phyloP scores from a whole-genome alignment of 2,888 invertebrate species.

The Drosophila diplacantha region DNA sequence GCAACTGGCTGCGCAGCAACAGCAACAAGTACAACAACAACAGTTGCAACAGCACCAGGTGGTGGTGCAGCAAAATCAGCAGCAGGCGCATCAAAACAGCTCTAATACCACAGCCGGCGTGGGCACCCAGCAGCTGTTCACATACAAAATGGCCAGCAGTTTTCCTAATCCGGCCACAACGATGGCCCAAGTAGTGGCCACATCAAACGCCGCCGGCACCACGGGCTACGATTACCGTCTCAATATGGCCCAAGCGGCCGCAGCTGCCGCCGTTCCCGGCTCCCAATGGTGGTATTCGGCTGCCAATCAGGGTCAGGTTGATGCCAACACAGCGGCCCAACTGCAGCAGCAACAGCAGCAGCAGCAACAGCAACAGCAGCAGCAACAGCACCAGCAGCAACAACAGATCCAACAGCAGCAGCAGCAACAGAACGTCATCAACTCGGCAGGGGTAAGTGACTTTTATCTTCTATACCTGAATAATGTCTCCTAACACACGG shows the following conservation, averaged over 20 bases:
- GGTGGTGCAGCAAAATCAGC: slow-evolving; percentile 79
- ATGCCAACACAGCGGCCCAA: slow-evolving; percentile 82
- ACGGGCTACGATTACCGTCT: slow-evolving; percentile 87
- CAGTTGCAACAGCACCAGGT: slow-evolving; percentile 79
- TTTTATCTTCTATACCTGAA: background rate
- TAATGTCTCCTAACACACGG: background rate
- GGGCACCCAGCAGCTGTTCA: slow-evolving; percentile 86
- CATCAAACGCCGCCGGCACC: slow-evolving; percentile 80
- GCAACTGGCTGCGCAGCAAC: slow-evolving; percentile 79
- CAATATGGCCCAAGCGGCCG: slow-evolving; percentile 80
- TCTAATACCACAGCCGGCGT: slow-evolving; percentile 80
- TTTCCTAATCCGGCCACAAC: slow-evolving; percentile 86
- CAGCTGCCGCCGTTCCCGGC: slow-evolving; percentile 79
- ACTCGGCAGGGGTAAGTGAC: slow-evolving; percentile 72
- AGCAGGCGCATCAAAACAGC: slow-evolving; percentile 80
- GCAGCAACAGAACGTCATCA: slow-evolving; percentile 75
- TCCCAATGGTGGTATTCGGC: slow-evolving; percentile 89
- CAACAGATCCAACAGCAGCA: slow-evolving; percentile 80
- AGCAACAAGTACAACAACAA: slow-evolving; percentile 78
- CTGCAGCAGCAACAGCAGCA: slow-evolving; percentile 79
- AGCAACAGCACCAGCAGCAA: slow-evolving; percentile 76
- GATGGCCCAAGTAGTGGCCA: slow-evolving; percentile 82
- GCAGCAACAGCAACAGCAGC: slow-evolving; percentile 76
- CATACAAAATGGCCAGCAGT: slow-evolving; percentile 91
- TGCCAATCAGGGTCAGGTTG: slow-evolving; percentile 79